Conservation (phyloP, 2,797 vertebrate species). For the Siniperca obscura region DNA sequence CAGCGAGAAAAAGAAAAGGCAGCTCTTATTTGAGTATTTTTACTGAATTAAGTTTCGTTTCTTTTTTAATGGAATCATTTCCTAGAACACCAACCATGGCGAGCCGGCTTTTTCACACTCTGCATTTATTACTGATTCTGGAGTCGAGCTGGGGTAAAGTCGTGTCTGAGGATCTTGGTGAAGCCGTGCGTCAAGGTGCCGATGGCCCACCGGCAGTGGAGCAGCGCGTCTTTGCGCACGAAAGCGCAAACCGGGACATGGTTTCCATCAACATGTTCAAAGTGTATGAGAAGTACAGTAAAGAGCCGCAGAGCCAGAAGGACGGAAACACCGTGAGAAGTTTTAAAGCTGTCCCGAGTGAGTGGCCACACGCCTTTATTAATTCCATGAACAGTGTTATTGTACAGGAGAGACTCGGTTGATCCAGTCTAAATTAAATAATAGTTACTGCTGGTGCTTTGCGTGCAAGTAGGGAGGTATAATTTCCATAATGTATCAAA, state of each 20-base stretch:
- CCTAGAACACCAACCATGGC: constrained; percentile 67
- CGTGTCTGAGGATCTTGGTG: constrained; percentile 36
- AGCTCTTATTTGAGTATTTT: neutral
- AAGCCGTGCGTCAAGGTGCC: constrained; percentile 52
- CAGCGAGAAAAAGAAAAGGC: neutral
- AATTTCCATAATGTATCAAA: neutral
- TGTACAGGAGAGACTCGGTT: neutral
- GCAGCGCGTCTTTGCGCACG: constrained; percentile 64
- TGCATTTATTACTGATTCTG: constrained; percentile 71
- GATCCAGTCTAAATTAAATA: neutral
- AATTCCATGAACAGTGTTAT: neutral
- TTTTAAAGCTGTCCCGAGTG: constrained; percentile 90
- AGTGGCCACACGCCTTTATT: constrained; percentile 68
- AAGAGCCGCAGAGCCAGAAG: constrained; percentile 83
- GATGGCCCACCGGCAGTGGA: constrained; percentile 25
- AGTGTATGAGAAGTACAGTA: constrained; percentile 91
- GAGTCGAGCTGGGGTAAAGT: constrained; percentile 50
- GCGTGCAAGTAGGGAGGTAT: neutral
- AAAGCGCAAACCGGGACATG: constrained; percentile 82
- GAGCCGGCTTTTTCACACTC: constrained; percentile 55
- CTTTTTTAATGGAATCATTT: constrained; percentile 30
- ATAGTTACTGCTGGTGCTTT: neutral
- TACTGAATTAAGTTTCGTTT: neutral
- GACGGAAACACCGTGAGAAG: constrained; percentile 94
- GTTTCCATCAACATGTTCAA: constrained; percentile 90